Conservation (phyloP, 1,140 invertebrate genomes). For the Drosophila repleta region DNA sequence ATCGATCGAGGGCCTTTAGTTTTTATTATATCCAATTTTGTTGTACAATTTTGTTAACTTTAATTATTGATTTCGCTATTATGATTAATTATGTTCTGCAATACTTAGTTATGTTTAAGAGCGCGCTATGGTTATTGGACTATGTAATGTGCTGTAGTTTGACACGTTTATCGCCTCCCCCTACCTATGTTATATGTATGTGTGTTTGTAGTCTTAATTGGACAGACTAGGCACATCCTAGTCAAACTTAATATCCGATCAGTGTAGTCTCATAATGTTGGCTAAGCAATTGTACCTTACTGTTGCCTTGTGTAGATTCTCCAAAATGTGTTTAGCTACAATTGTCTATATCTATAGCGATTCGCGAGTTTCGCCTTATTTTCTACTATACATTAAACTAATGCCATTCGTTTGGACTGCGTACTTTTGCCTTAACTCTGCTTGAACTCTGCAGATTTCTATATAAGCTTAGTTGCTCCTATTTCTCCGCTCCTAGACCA, state of each 20-base stretch:
- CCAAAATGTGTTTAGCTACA: slow-evolving; percentile 1
- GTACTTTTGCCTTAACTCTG: slow-evolving; percentile 30
- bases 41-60: slow-evolving; percentile 51
- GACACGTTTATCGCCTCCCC: slow-evolving; percentile 3
- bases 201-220: slow-evolving; percentile 36
- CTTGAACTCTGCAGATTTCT: slow-evolving; percentile 33
- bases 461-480: slow-evolving; percentile 37
- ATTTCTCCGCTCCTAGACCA: slow-evolving; percentile 14
- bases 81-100: slow-evolving; percentile 48
- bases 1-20: slow-evolving; percentile 33
- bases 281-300: neutral
- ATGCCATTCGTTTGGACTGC: slow-evolving; percentile 4
- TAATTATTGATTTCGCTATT: slow-evolving; percentile 56
- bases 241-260: slow-evolving; percentile 17
- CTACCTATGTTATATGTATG: slow-evolving; percentile 32
- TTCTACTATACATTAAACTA: neutral
- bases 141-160: slow-evolving; percentile 48
- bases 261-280: slow-evolving; percentile 7
- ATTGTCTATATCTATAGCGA: neutral
- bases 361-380: neutral
- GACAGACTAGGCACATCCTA: slow-evolving; percentile 31
- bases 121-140: slow-evolving; percentile 59
- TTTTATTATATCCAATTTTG: slow-evolving; percentile 52
- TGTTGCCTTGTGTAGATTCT: slow-evolving; percentile 3
- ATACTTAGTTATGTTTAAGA: slow-evolving; percentile 17